These are phyloP conservation scores for Cottus gobio DNA, from an alignment of 2,113 vertebrate species.

Conservation along the genomic window DNA sequence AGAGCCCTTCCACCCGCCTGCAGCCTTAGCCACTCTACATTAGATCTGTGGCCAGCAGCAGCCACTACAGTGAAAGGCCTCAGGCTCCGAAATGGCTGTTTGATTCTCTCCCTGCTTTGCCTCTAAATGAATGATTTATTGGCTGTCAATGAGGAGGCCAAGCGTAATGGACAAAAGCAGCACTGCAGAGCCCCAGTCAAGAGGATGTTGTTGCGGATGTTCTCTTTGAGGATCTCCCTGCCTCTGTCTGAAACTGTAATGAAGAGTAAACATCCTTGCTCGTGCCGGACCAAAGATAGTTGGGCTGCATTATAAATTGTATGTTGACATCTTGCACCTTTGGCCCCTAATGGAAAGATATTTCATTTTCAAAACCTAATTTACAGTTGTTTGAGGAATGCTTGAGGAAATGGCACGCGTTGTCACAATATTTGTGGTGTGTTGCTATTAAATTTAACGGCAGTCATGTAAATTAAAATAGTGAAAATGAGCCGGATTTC, in stretches of 20 bases:
- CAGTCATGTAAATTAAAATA: neutral
- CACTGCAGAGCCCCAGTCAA: conserved; percentile 79
- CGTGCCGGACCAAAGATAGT: conserved; percentile 49
- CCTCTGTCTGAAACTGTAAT: conserved; percentile 73
- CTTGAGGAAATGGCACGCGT: conserved; percentile 1
- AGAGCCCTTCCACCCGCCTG: conserved; percentile 80
- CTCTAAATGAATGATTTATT: conserved; percentile 87
- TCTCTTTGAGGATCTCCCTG: conserved; percentile 80
- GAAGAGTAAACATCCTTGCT: conserved; percentile 77
- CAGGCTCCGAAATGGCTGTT: conserved; percentile 81
- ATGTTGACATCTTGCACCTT: conserved; percentile 49
- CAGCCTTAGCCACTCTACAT: conserved; percentile 82
- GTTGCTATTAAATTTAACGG: conserved; percentile 29
- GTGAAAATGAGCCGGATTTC: conserved; percentile 77
- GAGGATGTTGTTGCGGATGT: conserved; percentile 81
- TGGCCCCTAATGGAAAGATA: conserved; percentile 14
- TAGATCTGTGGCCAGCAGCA: conserved; percentile 84
- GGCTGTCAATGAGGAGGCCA: conserved; percentile 84
- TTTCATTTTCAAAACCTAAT: conserved; percentile 31
- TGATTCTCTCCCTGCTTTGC: conserved; percentile 85
- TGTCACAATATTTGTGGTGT: neutral
- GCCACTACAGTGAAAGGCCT: conserved; percentile 82
- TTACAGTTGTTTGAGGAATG: conserved; percentile 14
- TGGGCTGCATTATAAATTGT: conserved; percentile 52
- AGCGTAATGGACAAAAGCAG: conserved; percentile 84